Evolutionary conservation across 2,113 vertebrate species (phyloP).

Genomic region (Myodes glareolus): DNA sequence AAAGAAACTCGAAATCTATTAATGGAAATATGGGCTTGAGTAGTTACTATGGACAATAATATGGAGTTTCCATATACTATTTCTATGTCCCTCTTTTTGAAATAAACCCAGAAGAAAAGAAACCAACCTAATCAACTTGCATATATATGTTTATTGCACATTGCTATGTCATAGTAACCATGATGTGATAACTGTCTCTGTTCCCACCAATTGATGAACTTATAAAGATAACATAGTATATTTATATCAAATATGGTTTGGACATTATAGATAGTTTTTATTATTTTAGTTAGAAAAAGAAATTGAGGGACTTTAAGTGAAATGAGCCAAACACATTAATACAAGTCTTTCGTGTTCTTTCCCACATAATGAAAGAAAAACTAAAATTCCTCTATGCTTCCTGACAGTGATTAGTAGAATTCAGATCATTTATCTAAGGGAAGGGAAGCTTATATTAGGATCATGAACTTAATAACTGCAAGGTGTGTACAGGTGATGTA

Average conservation of each 20-base stretch:
- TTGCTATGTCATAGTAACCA: background rate
- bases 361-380: too few species aligned
- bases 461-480: background rate
- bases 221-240: background rate
- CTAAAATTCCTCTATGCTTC: background rate
- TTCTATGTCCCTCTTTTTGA: background rate
- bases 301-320: background rate
- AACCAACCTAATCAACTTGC: background rate
- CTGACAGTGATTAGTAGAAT: background rate
- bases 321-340: background rate
- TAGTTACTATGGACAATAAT: too few species aligned
- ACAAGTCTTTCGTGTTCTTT: background rate
- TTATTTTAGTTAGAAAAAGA: background rate
- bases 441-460: background rate
- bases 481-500: too few species aligned
- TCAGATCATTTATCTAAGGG: fast-evolving
- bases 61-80: too few species aligned
- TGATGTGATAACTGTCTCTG: background rate
- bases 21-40: background rate
- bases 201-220: background rate
- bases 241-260: background rate
- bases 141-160: background rate
- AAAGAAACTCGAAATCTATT: background rate
- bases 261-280: background rate
- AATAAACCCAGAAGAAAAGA: background rate